Evolutionary conservation across 2,888 invertebrate genomes (phyloP), one percentile per base, ranked within the genome.

Genomic region (Meteorus cinctellus): DNA sequence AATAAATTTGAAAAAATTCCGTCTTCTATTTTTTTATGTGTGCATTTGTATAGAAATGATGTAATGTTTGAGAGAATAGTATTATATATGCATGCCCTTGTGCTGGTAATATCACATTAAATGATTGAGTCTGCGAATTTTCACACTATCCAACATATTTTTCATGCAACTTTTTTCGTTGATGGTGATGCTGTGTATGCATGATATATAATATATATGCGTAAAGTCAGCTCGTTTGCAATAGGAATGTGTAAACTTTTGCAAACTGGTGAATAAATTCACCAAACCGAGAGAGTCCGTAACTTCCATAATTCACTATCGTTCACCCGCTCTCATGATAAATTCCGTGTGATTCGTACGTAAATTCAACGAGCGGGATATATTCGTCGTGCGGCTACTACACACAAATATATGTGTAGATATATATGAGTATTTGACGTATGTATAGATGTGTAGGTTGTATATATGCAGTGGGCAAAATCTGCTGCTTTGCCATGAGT

Each of bases 291-390:
- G 41, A 66, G 69, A 72, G 62, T 63, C 48, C 29, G 27, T 31
- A 76, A 76, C 72, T 72, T 76, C 72, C 67, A 75, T 75, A 75
- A 75, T 75, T 75, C 70, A 75, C 75, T 75, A 75, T 75, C 63
- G 70, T 65, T 75, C 75, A 75, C 63, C 71, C 73, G 55, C 59
- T 59, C 73, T 76, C 76, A 72, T 76, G 72, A 76, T 76, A 76
- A 76, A 76, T 76, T 72, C 76, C 31, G 34, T 76, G 65, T 76
- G 76, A 72, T 48, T 45, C 63, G 62, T 63, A 29, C 41, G 48
- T 48, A 71, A 71, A 71, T 72, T 51, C 72, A 51, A 72, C 71
- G 36, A 65, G 36, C 65, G 36, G 65, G 36, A 65, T 65, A 65
- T 65, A 65, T 65, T 65, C 65, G 19, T 12, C n/a, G 34, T 31